phyloP scores from a whole-genome alignment of 1,140 invertebrate genomes.

The Platorchestia sp. region DNA sequence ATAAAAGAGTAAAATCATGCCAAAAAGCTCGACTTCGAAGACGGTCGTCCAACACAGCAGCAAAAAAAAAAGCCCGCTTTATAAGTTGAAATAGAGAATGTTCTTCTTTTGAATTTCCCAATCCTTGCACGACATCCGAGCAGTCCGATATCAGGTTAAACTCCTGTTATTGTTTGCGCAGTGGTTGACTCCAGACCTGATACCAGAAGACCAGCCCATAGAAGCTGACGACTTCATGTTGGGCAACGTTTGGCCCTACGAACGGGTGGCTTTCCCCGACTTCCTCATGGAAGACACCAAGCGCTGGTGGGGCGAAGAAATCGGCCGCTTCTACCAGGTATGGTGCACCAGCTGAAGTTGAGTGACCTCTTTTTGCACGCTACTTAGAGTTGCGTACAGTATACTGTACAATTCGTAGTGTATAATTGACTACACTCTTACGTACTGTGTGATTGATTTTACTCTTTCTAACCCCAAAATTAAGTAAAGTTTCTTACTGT shows the following conservation, averaged over 20 bases:
- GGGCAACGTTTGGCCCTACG: conserved; percentile 63
- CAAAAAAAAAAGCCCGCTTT: no score
- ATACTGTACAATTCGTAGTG: neutral
- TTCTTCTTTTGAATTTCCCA: no score
- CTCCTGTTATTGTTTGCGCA: neutral
- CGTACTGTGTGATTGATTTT: no score
- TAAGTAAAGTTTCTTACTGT: no score
- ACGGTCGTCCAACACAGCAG: no score
- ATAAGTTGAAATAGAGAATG: no score
- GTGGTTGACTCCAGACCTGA: conserved; percentile 55
- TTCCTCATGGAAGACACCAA: conserved; percentile 61
- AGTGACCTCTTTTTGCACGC: neutral
- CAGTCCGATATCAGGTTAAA: no score
- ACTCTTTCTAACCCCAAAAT: no score
- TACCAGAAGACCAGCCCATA: conserved; percentile 58
- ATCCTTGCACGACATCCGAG: no score
- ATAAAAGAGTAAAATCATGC: no score
- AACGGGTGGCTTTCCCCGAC: conserved; percentile 62
- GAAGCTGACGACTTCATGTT: conserved; percentile 59
- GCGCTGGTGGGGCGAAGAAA: conserved; percentile 61
- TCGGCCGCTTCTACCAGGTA: conserved; percentile 58
- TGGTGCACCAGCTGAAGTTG: no score
- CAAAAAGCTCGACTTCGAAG: no score
- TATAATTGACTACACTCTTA: neutral
- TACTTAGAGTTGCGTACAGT: neutral